Percentiles rank a stretch among this genome's conserved stretches.
Evolutionary conservation across 2,888 invertebrate genomes (phyloP).

Genomic region (Drosophila monieri): DNA sequence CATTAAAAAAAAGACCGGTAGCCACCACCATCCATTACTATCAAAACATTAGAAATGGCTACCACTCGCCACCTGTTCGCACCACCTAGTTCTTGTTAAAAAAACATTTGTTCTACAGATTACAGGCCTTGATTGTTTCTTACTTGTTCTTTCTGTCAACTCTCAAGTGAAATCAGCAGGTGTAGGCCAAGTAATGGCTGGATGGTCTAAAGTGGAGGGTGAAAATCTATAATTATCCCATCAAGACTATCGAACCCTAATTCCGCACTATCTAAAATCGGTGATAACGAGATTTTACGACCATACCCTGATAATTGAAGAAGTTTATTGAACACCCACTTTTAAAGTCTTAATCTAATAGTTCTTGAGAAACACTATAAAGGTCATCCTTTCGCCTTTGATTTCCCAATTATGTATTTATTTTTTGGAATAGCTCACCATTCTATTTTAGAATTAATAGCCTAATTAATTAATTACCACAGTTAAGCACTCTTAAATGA

Average conservation of each 20-base stretch:
- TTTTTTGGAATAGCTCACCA: too few species aligned
- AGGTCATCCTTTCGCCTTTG: background rate
- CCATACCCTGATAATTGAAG: background rate
- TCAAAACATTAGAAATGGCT: background rate
- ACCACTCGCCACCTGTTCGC: conserved; percentile 17
- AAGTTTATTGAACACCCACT: background rate
- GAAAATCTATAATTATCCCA: conserved; percentile 19
- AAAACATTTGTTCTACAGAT: conserved; percentile 31
- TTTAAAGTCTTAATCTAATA: background rate
- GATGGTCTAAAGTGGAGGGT: conserved; percentile 14
- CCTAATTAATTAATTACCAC: background rate
- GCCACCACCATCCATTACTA: conserved; percentile 22
- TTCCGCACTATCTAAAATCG: background rate
- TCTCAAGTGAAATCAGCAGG: conserved; percentile 18
- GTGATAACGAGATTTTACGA: background rate
- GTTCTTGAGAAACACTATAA: background rate
- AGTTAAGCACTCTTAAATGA: background rate
- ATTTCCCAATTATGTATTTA: background rate
- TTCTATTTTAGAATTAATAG: background rate
- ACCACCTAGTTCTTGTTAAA: background rate
- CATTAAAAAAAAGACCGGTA: conserved; percentile 31
- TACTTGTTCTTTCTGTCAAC: background rate
- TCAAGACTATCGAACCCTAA: background rate
- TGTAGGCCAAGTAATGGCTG: background rate
- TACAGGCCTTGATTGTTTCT: conserved; percentile 2